Base-by-base conservation (phyloP, 2,113 vertebrate species). In the Nanorana parkeri region DNA sequence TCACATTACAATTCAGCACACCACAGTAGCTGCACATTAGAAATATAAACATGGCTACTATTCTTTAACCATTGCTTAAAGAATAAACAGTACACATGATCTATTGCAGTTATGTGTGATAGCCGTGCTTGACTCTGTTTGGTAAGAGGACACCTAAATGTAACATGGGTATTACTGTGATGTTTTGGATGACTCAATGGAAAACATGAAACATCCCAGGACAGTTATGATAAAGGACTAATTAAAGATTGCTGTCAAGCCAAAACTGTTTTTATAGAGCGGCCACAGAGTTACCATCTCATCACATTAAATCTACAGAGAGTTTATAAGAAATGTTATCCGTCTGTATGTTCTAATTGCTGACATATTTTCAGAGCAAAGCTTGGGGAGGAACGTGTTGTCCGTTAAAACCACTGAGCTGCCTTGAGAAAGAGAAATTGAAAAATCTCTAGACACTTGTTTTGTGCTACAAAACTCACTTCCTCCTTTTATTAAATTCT, bases 351-450 rank as follows among this genome's bases (percentile, higher is more conserved):
- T 13, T 24, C 15, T 69, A 58, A 41, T 60, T 55, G 29, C 13
- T 36, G 29, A 41, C 54, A 80, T 47, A 80, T 52, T 72, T 60
- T 52, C 54, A 71, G 4, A 28, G 17, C 16, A 80, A 11, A 23
- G 16, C 79, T 81, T 65, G 16, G 17, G 36, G 60, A 47, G 3
- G 51, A 66, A 74, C 63, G 24, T 74, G 60, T 56, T 65, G 20
- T 54, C 47, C 51, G 32, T 66, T 65, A 54, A 55, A 36, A 63
- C 52, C 21, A 20, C 4, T 36, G 11, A 54, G 15, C 5, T 56
- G 19, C n/a, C 41, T 65, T 74, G n/a, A 63, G 54, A 61, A 73
- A 81, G 24, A 28, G 26, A 74, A 81, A 66, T 68, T 64, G 68
- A 81, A n/a, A 69, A 17, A 78, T 36, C 51, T 51, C 21, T 28